Evolutionary conservation across 2,888 invertebrate genomes (phyloP).

Genomic region (Lycia hirtaria): DNA sequence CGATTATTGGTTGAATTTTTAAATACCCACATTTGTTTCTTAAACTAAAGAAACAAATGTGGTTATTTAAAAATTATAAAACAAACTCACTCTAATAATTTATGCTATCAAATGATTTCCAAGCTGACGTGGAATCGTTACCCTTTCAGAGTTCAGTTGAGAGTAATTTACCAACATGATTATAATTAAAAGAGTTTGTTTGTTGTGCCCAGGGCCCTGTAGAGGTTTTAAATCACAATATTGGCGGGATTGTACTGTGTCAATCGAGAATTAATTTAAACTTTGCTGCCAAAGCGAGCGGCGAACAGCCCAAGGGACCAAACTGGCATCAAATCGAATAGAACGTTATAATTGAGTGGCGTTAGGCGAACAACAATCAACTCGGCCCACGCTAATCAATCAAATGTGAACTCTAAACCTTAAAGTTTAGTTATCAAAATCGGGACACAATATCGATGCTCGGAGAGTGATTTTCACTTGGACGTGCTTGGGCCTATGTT

Average conservation of each 20-base stretch:
- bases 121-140: constrained; percentile 12
- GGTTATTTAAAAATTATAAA: neutral
- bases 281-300: constrained; percentile 78
- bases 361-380: constrained; percentile 69
- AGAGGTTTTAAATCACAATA: constrained; percentile 71
- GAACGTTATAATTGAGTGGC: constrained; percentile 78
- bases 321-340: constrained; percentile 80
- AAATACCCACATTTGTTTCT: too few relatives aligned
- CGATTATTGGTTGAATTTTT: too few relatives aligned
- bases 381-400: constrained; percentile 54
- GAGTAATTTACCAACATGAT: constrained; percentile 36
- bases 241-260: constrained; percentile 73
- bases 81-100: too few relatives aligned
- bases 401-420: constrained; percentile 60
- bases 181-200: constrained; percentile 47
- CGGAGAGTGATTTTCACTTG: constrained; percentile 53
- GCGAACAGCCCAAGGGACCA: constrained; percentile 70
- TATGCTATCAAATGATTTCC: neutral
- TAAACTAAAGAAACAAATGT: too few relatives aligned
- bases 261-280: constrained; percentile 83
- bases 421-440: constrained; percentile 44
- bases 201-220: constrained; percentile 56
- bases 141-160: constrained; percentile 14
- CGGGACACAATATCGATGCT: constrained; percentile 29
- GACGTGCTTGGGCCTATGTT: constrained; percentile 53